A percentile compares a stretch with the other conserved stretches of the same genome.
phyloP scores from a whole-genome alignment of 2,113 vertebrate genomes.

The Pangasianodon gigas region DNA sequence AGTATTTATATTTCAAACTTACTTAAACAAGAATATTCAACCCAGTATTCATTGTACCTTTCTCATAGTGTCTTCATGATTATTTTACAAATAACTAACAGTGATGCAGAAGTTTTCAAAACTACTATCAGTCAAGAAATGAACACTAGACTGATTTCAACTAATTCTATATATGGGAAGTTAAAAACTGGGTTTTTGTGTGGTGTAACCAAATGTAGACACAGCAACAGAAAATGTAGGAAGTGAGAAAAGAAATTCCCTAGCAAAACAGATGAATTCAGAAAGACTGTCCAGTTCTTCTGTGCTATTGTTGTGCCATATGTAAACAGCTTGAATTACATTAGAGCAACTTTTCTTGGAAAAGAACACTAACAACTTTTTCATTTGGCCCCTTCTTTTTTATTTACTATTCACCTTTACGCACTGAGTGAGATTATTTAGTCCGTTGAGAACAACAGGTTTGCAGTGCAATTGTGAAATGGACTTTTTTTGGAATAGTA shows the following conservation, averaged over 20 bases:
- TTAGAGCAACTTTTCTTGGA: neutral
- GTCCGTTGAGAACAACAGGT: neutral
- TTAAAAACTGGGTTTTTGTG: neutral
- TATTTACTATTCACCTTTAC: neutral
- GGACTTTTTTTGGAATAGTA: neutral
- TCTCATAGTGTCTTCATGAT: neutral
- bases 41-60: neutral
- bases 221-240: conserved; percentile 3
- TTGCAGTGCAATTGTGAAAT: neutral
- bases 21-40: neutral
- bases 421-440: neutral
- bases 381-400: neutral
- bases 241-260: conserved; percentile 7
- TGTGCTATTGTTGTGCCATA: neutral
- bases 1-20: neutral
- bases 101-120: neutral
- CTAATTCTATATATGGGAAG: neutral
- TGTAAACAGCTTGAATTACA: neutral
- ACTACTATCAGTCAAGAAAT: neutral
- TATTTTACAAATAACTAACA: neutral
- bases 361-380: neutral
- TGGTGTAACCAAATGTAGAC: neutral
- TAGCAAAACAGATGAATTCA: neutral
- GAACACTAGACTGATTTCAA: neutral
- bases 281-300: neutral